Conservation (phyloP, 2,888 invertebrate species). For the Clanis bilineata region DNA sequence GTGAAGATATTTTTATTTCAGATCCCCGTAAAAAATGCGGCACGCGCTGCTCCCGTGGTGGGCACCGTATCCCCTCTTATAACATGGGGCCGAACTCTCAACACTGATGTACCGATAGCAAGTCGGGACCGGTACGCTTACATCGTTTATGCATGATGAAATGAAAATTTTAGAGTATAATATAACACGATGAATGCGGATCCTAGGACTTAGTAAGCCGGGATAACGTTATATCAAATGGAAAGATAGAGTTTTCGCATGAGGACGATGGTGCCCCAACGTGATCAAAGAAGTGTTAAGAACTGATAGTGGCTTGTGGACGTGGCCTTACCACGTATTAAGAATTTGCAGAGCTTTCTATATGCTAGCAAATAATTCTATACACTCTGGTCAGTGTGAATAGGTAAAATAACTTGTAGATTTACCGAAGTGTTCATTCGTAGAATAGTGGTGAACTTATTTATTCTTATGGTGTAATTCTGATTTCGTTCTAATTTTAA, state of each 20-base stretch:
- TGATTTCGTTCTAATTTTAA: neutral
- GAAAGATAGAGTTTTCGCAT: neutral
- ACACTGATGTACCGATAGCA: slow-evolving; percentile 64
- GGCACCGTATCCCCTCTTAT: slow-evolving; percentile 77
- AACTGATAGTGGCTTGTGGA: neutral
- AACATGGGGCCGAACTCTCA: slow-evolving; percentile 75
- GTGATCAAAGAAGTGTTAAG: neutral
- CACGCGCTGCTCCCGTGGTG: slow-evolving; percentile 76
- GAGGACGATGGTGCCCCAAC: no score
- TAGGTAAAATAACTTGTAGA: neutral
- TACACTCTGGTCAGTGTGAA: neutral
- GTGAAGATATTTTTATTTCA: slow-evolving; percentile 39
- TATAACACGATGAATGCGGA: no score
- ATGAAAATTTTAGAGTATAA: slow-evolving; percentile 12
- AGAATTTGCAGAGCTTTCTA: neutral
- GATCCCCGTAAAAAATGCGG: slow-evolving; percentile 65
- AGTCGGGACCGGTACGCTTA: slow-evolving; percentile 62
- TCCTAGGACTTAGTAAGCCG: no score
- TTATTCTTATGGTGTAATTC: neutral
- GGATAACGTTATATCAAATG: no score
- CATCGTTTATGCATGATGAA: slow-evolving; percentile 62
- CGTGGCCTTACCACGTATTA: neutral
- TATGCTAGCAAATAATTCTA: neutral
- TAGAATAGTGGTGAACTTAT: slow-evolving; percentile 1
- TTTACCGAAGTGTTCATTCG: slow-evolving; percentile 1